Percentiles rank a stretch among this genome's conserved stretches.
phyloP scores from a whole-genome alignment of 2,797 vertebrate species.

The Lepilemur septentrionalis region DNA sequence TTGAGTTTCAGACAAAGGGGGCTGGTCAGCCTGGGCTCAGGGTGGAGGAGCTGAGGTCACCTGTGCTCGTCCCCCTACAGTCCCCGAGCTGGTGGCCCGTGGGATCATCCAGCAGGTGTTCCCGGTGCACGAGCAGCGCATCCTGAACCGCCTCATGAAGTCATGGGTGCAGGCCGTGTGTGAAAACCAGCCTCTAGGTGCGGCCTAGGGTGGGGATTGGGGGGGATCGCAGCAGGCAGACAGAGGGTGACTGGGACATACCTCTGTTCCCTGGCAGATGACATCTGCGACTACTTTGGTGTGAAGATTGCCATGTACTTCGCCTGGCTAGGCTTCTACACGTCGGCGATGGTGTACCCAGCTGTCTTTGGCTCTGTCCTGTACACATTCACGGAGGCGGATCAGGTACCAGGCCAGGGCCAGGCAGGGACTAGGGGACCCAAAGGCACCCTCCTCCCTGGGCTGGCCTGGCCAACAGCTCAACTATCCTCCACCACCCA shows the following conservation, averaged over 20 bases:
- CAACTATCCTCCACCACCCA: conserved; percentile 32
- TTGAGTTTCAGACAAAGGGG: neutral
- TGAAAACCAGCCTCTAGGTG: conserved; percentile 95
- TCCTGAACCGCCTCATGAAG: conserved; percentile 96
- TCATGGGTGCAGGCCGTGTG: conserved; percentile 98
- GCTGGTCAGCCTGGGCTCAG: neutral
- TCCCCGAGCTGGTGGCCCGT: conserved; percentile 93
- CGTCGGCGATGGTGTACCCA: conserved; percentile 97
- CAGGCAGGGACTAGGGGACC: neutral
- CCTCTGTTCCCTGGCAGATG: conserved; percentile 85
- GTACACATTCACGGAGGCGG: conserved; percentile 95
- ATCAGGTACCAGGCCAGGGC: conserved; percentile 88
- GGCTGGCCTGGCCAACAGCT: neutral
- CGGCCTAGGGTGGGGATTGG: neutral
- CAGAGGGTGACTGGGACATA: neutral
- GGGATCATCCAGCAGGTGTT: conserved; percentile 97
- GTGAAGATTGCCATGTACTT: conserved; percentile 99
- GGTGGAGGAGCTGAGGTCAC: neutral
- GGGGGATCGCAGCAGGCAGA: neutral
- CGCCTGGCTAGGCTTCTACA: conserved; percentile 98
- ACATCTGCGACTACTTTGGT: conserved; percentile 98
- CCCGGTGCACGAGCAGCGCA: conserved; percentile 95
- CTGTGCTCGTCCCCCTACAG: conserved; percentile 79
- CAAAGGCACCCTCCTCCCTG: rapidly evolving
- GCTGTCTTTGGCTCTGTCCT: conserved; percentile 96